Evolutionary conservation across 1,140 invertebrate species (phyloP).

Genomic region (Drosophila burlai): DNA sequence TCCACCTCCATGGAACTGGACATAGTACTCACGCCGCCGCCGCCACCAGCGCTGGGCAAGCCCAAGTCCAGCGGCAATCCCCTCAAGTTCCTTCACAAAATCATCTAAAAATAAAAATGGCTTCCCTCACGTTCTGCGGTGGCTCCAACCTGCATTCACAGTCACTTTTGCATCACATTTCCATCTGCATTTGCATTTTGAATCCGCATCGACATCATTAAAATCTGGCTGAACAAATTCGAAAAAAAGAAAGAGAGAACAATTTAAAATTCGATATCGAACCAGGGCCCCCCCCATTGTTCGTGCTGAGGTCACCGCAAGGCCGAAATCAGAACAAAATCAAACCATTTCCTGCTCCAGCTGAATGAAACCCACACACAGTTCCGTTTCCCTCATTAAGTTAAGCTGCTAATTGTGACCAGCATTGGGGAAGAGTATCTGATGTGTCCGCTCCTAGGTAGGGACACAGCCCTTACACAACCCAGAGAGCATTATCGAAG

Average conservation of each 20-base stretch:
- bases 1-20: conserved; percentile 62
- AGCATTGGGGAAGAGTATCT: background rate
- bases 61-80: conserved; percentile 39
- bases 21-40: conserved; percentile 58
- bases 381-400: conserved; percentile 13
- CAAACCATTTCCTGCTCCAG: conserved; percentile 13
- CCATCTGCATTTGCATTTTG: conserved; percentile 8
- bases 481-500: conserved; percentile 4
- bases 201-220: conserved; percentile 29
- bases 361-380: background rate
- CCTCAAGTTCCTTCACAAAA: conserved; percentile 69
- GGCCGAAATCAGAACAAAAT: conserved; percentile 30
- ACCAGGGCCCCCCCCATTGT: conserved; percentile 7
- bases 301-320: conserved; percentile 51
- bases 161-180: conserved; percentile 1
- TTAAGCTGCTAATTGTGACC: conserved; percentile 37
- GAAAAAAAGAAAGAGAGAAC: background rate
- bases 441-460: conserved; percentile 14
- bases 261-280: conserved; percentile 11
- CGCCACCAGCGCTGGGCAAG: conserved; percentile 49
- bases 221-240: conserved; percentile 30
- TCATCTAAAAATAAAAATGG: conserved; percentile 48
- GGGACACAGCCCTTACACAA: too few relatives aligned
- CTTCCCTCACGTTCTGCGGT: conserved; percentile 26
- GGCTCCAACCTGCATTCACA: conserved; percentile 16